phyloP scores from a whole-genome alignment of 2,113 vertebrate species.

The Larimichthys polyactis region DNA sequence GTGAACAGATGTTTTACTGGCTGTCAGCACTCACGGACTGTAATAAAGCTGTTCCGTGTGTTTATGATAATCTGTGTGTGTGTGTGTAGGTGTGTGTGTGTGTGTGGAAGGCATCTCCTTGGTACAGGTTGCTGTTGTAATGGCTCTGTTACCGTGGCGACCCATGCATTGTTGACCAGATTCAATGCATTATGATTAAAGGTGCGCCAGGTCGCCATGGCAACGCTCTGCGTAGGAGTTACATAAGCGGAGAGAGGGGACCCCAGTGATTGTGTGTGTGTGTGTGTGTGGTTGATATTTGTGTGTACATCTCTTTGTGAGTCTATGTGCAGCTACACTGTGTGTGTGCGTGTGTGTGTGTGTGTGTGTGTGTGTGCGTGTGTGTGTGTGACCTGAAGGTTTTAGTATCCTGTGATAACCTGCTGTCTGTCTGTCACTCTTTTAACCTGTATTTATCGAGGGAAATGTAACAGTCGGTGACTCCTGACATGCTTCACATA shows the following conservation, averaged over 20 bases:
- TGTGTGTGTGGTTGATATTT: background rate
- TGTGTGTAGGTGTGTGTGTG: background rate
- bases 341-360: background rate
- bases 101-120: background rate
- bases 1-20: constrained; percentile 11
- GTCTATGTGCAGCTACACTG: background rate
- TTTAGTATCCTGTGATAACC: background rate
- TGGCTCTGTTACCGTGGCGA: constrained; percentile 40
- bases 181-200: constrained; percentile 49
- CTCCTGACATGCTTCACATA: background rate
- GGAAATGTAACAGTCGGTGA: background rate
- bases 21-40: background rate
- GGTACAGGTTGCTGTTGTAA: background rate
- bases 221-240: constrained; percentile 50
- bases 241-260: constrained; percentile 24
- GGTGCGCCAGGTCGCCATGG: constrained; percentile 31
- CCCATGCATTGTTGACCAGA: constrained; percentile 40
- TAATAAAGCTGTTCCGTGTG: constrained; percentile 8
- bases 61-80: background rate
- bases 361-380: background rate
- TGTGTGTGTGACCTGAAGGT: background rate
- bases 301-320: background rate
- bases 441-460: background rate
- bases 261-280: constrained; percentile 10
- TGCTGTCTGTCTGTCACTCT: background rate